These are phyloP conservation scores for Aricia agestis DNA, from an alignment of 1,140 invertebrate genomes.

Conservation along the genomic window DNA sequence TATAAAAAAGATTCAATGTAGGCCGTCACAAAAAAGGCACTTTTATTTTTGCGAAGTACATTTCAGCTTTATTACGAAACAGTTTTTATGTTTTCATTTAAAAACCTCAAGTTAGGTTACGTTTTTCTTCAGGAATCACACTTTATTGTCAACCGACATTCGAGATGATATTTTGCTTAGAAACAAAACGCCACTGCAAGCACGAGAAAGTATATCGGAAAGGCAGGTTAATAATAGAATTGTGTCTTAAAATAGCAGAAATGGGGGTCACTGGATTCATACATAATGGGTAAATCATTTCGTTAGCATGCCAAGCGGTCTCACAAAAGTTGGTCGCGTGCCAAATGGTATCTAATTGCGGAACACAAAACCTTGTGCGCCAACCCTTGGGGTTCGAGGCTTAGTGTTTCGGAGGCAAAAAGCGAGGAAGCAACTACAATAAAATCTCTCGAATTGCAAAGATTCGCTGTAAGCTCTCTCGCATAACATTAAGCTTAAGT, in stretches of 20 bases:
- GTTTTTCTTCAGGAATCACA: neutral
- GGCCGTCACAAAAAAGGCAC: neutral
- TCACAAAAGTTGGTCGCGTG: constrained; percentile 9
- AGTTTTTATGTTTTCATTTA: neutral
- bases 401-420: neutral
- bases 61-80: neutral
- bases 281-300: constrained; percentile 6
- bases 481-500: too few species aligned
- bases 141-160: neutral
- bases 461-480: neutral
- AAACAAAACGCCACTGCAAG: neutral
- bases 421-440: neutral
- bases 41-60: neutral
- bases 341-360: constrained; percentile 11
- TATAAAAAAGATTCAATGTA: constrained; percentile 8
- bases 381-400: neutral
- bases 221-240: neutral
- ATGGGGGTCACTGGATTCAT: constrained; percentile 3
- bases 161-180: neutral
- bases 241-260: constrained; percentile 3
- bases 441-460: neutral
- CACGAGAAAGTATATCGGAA: neutral
- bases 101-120: too few species aligned
- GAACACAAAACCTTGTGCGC: neutral
- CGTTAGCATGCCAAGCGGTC: constrained; percentile 7